Conservation (phyloP, 2,113 vertebrate genomes). For the Eublepharis macularius region DNA sequence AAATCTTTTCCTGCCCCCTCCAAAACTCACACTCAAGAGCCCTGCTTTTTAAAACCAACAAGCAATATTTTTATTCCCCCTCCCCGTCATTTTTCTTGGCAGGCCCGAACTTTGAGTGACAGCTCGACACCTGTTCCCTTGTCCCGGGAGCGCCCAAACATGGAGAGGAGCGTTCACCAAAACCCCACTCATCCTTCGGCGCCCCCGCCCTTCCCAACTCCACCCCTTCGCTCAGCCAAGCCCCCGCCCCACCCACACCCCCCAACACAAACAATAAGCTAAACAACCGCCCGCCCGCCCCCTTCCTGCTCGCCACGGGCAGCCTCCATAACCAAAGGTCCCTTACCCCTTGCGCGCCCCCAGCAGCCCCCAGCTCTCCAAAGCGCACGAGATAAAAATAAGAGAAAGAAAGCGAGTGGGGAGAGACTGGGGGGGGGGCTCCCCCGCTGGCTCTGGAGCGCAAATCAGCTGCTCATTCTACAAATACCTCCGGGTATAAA, state of each 20-base stretch:
- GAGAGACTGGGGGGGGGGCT: slow-evolving; percentile 10
- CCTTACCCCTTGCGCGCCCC: neutral
- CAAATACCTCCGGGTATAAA: slow-evolving; percentile 77
- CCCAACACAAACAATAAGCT: neutral
- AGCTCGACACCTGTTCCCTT: slow-evolving; percentile 78
- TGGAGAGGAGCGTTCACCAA: slow-evolving; percentile 58
- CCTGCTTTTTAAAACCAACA: too few relatives aligned
- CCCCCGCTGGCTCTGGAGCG: slow-evolving; percentile 70
- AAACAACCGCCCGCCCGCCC: neutral
- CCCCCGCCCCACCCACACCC: slow-evolving; percentile 19
- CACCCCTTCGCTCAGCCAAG: slow-evolving; percentile 6
- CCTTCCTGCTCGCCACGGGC: neutral
- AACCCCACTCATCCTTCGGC: slow-evolving; percentile 38
- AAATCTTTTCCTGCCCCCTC: slow-evolving; percentile 16
- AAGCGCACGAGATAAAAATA: slow-evolving; percentile 42
- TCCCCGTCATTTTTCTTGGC: neutral
- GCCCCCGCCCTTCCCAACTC: neutral
- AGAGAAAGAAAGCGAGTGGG: slow-evolving; percentile 44
- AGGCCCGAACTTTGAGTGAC: slow-evolving; percentile 68
- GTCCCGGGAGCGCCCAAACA: slow-evolving; percentile 52
- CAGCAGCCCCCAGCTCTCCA: slow-evolving; percentile 28
- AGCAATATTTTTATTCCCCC: too few relatives aligned
- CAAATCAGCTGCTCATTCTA: slow-evolving; percentile 78
- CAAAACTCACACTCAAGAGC: neutral
- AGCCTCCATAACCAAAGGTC: neutral